phyloP scores from a whole-genome alignment of 37 sponge, comb jelly and placozoan species.

The Oscarella lobularis region DNA sequence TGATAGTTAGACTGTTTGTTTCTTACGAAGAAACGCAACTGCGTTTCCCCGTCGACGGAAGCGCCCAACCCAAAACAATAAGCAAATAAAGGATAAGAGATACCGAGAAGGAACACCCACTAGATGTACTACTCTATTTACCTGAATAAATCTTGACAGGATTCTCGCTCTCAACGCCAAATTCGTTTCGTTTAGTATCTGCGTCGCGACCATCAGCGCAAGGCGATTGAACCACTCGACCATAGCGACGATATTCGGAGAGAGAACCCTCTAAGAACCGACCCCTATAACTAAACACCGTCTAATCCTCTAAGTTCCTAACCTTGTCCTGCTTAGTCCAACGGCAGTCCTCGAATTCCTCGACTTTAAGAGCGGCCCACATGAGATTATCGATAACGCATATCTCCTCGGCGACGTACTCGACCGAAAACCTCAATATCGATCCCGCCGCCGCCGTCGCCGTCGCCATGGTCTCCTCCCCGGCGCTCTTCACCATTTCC shows the following conservation, averaged over 20 bases:
- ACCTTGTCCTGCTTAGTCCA: neutral
- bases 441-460: neutral
- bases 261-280: neutral
- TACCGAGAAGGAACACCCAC: too few relatives aligned
- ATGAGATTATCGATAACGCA: neutral
- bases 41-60: too few relatives aligned
- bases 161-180: neutral
- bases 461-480: neutral
- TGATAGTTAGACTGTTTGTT: too few relatives aligned
- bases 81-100: too few relatives aligned
- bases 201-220: neutral
- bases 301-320: too few relatives aligned
- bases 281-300: too few relatives aligned
- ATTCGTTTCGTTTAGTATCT: neutral
- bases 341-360: neutral
- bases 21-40: too few relatives aligned
- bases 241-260: neutral
- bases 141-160: neutral
- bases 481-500: neutral
- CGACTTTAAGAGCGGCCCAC: neutral
- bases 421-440: neutral
- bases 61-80: too few relatives aligned
- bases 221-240: neutral
- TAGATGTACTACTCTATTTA: too few relatives aligned
- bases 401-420: neutral